Base-by-base conservation (phyloP, 2,888 invertebrate species). In the Chrysolina oricalcia region DNA sequence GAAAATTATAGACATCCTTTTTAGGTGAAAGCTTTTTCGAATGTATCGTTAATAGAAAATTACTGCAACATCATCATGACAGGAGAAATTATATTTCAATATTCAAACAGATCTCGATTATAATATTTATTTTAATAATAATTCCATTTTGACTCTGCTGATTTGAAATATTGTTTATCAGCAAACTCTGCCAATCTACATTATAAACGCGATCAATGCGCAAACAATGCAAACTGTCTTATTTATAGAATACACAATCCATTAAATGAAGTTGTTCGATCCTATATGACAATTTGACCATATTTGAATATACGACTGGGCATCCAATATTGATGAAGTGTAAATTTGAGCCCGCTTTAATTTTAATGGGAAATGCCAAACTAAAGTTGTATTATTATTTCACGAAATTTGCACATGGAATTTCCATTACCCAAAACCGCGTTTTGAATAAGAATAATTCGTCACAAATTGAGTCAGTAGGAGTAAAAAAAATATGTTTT, bases 391-490 rank as follows among this genome's bases (percentile, higher is more conserved):
- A 70, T 70, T 74, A 74, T 74, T 70, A 74, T 74, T 74, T 70
- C 23, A 66, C 66, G 66, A 43, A 70, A 74, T 59, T 74, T 70
- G 43, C 74, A 74, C 74, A 70, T 43, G 74, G 43, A 41, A 70
- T 70, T 66, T 74, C 74, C 74, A 74, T 74, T 74, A 74, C 40
- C 21, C 56, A 15, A n/a, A 65, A 53, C 64, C 64, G 19, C 65
- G 17, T 53, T 68, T 56, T 65, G 53, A 53, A 50, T 56, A 41
- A n/a, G 8, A 53, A 73, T 69, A 41, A 53, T 69, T 73, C 2
- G 46, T n/a, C 10, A 27, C 8, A 59, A 59, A 27, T 21, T 19
- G 53, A 53, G 11, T 53, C 53, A 53, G 10, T 21, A 23, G 1
- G 5, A 19, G 19, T 9, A 21, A 11, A 21, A 11, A 23, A 21